Base-by-base conservation (phyloP, 2,888 invertebrate species). In the Deilephila porcellus region DNA sequence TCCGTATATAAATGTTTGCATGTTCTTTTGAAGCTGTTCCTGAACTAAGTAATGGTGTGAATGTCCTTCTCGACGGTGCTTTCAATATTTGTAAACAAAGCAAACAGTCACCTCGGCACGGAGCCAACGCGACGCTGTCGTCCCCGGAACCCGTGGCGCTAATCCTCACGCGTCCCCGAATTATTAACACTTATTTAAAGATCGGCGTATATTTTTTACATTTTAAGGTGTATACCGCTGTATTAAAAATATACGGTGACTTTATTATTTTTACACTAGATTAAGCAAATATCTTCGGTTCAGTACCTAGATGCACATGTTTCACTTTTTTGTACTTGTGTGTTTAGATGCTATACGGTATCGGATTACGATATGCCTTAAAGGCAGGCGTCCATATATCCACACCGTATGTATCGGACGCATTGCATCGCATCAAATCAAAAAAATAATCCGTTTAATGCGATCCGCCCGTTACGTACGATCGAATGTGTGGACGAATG, bases 51-150 rank as follows among this genome's bases (percentile, higher is more conserved):
- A 74, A 75, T 73, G 72, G 71, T 77, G 78, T 77, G 73, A 77
- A 80, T 76, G 80, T 81, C 81, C 78, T 80, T 77, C 74, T 73
- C n/a, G 72, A 70, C 71, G 76, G 74, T 73, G 75, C 76, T 78
- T 80, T 80, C 80, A 85, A 85, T 88, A 85, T 89, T 88, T 86
- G 86, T 88, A 87, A 89, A 89, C 86, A 88, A 83, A 82, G 74
- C 78, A 77, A 81, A 83, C 82, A 81, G 79, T 79, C 82, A 80
- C 74, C 78, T 83, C 77, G 86, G 86, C 88, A 79, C 60, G 20
- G 71, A 70, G 83, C 80, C 83, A 84, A 76, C 72, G 8, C 74
- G 71, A 20, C 34, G 52, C 29, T 53, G 25, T 34, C 52, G 37
- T 20, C 37, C 19, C 63, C 59, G 72, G 72, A 73, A 73, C 72